A percentile compares a stretch with the other conserved stretches of the same genome.
These are phyloP conservation scores for Clarias gariepinus DNA, from an alignment of 2,113 vertebrate species.

Conservation along the genomic window DNA sequence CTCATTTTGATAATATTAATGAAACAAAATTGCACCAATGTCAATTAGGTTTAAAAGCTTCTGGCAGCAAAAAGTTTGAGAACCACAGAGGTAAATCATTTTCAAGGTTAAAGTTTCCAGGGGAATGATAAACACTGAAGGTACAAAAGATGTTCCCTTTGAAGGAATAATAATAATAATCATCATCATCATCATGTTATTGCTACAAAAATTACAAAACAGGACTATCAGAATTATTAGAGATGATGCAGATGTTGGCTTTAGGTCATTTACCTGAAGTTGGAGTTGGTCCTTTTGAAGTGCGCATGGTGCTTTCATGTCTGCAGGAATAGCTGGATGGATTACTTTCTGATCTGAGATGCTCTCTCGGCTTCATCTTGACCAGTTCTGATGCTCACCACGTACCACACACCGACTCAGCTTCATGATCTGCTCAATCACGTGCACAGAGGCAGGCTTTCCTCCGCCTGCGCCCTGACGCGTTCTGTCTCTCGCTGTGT, in stretches of 20 bases:
- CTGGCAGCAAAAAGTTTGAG: background rate
- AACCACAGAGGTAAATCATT: background rate
- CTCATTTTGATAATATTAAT: background rate
- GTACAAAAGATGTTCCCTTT: background rate
- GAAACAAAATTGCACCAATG: background rate
- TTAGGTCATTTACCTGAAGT: constrained; percentile 20
- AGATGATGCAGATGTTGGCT: background rate
- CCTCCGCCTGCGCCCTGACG: constrained; percentile 27
- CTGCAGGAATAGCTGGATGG: background rate
- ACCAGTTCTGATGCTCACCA: constrained; percentile 8
- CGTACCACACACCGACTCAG: constrained; percentile 43
- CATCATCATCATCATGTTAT: background rate
- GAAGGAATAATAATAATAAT: background rate
- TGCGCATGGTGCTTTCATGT: background rate
- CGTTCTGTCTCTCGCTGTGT: constrained; percentile 20
- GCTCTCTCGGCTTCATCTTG: constrained; percentile 12
- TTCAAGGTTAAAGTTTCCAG: background rate
- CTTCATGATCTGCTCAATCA: constrained; percentile 53
- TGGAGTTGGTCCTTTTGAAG: constrained; percentile 3
- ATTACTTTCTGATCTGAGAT: background rate
- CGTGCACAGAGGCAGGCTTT: constrained; percentile 23
- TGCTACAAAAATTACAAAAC: background rate
- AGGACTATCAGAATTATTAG: background rate
- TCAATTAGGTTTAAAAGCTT: background rate
- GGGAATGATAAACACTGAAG: background rate